Conservation (phyloP, 2,113 vertebrate genomes). For the Pedetes capensis region DNA sequence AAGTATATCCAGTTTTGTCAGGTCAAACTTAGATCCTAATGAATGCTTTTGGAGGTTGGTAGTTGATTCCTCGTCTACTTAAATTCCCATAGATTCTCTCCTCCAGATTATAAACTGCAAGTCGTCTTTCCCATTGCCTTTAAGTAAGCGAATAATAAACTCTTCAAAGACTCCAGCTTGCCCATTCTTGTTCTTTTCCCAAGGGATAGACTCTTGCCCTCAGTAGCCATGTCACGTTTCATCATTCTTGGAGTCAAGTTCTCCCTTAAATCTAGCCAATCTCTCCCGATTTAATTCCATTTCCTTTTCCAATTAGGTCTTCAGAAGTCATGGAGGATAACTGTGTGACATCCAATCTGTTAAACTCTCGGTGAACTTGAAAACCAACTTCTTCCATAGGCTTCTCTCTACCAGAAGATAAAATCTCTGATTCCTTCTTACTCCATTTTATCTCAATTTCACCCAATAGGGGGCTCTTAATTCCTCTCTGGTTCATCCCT, state of each 20-base stretch:
- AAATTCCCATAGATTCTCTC: not conserved
- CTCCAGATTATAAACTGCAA: not conserved
- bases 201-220: not conserved
- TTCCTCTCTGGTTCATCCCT: not conserved
- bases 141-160: not conserved
- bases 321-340: not conserved
- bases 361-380: conserved; percentile 8
- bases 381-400: not conserved
- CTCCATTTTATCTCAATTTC: not conserved
- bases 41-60: not conserved
- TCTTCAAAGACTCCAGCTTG: not conserved
- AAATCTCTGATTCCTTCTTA: conserved; percentile 18
- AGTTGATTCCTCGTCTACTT: conserved; percentile 4
- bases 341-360: not conserved
- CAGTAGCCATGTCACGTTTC: not conserved
- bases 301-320: not conserved
- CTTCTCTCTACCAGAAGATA: not conserved
- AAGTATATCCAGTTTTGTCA: conserved; percentile 67
- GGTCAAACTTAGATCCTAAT: not conserved
- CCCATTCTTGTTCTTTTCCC: not conserved
- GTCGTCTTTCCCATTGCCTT: not conserved
- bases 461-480: not conserved
- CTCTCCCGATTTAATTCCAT: not conserved
- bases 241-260: not conserved
- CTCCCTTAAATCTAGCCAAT: conserved; percentile 8